A percentile compares a stretch with the other conserved stretches of the same genome.
Conservation (phyloP, 2,113 vertebrate species). For the Panthera uncia region DNA sequence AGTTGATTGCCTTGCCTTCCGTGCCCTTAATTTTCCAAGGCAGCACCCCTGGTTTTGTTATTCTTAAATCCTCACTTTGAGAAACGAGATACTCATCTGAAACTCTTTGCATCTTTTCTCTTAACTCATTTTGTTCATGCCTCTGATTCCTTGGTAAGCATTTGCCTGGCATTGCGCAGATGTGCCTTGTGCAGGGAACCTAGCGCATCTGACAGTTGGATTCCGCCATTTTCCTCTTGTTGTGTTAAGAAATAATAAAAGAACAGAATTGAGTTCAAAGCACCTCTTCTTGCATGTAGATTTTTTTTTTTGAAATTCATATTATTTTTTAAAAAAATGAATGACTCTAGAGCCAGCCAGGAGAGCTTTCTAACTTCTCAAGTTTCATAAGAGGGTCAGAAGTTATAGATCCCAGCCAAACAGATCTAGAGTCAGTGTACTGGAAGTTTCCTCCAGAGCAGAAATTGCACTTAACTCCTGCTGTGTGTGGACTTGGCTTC, state of each 20-base stretch:
- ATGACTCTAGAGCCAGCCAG: background rate
- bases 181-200: background rate
- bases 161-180: conserved; percentile 27
- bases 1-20: background rate
- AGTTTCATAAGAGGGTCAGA: background rate
- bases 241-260: conserved; percentile 65
- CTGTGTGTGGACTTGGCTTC: background rate
- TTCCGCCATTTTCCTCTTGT: background rate
- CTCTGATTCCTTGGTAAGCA: background rate
- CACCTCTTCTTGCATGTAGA: background rate
- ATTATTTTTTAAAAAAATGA: background rate
- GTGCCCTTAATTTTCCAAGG: background rate
- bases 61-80: background rate
- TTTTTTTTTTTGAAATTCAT: background rate
- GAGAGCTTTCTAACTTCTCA: background rate
- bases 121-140: conserved; percentile 12
- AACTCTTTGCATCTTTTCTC: background rate
- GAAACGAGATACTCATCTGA: background rate
- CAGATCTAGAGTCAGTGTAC: background rate
- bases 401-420: background rate
- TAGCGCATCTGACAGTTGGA: background rate
- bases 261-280: conserved; percentile 7
- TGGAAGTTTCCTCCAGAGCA: background rate
- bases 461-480: background rate
- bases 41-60: background rate